Evolutionary conservation across 2,113 vertebrate species (phyloP), one percentile per base, ranked within the genome.

Genomic region (Eudyptes chrysolophus): DNA sequence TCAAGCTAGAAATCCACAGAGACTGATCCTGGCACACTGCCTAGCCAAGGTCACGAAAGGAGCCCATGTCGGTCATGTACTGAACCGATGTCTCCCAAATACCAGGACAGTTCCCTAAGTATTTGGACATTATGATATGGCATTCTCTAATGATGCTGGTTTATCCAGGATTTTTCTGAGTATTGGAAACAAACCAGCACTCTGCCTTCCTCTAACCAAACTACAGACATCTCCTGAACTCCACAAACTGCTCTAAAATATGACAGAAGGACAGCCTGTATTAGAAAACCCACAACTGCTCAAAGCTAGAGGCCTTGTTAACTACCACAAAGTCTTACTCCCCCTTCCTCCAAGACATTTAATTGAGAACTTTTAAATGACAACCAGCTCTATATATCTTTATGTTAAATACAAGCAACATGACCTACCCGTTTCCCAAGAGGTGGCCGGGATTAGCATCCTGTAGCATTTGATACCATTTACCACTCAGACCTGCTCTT

Each of bases 171-270:
- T 65, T 84, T 49, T 77, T 85, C 34, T 30, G 54, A 19, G 25
- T 22, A 49, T 21, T 22, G 29, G 30, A 76, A 90, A 84, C 9
- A 64, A 79, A 44, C 3, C 51, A 70, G 11, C 27, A 69, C 14
- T 24, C 26, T 34, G 8, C 8, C 25, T 7, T 84, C 34, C 26
- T 87, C 70, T 16, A 72, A 52, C 21, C 26, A 52, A 83, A 40
- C 17, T 25, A 38, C 0, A 0, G 10, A 40, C 2, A 5, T 30
- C 46, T 85, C 61, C 57, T 64, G 38, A 82, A 72, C n/a, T 48
- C 46, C 22, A 60, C 40, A 52, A 49, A 42, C 20, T 65, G 17
- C 44, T 57, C 40, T 72, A 42, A 68, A 85, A 65, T 18, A 48
- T 11, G 13, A 68, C 20, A 71, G 27, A 10, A 74, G 21, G 12